Percentiles rank a stretch among this genome's conserved stretches.
Conservation (phyloP, 2,888 invertebrate species). For the Agriopis aurantiaria region DNA sequence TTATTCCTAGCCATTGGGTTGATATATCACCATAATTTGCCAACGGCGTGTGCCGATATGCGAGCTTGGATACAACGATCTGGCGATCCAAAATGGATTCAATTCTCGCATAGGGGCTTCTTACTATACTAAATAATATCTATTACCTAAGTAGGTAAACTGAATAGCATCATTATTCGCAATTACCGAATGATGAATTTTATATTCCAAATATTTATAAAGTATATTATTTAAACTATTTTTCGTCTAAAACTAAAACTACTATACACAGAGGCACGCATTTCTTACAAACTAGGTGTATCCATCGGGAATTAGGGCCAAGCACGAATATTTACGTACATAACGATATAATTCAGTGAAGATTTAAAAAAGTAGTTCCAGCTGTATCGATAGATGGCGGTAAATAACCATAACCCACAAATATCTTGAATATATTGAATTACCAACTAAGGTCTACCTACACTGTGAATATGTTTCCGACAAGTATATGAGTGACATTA, state of each 20-base stretch:
- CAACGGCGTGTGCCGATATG: conserved; percentile 66
- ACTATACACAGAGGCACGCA: conserved; percentile 84
- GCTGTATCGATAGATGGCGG: too few relatives aligned
- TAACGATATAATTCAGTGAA: background rate
- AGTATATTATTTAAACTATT: conserved; percentile 47
- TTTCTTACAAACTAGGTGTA: conserved; percentile 76
- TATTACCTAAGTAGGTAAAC: conserved; percentile 60
- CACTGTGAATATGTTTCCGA: too few relatives aligned
- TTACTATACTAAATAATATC: conserved; percentile 70
- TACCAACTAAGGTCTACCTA: too few relatives aligned
- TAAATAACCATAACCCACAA: too few relatives aligned
- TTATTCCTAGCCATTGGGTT: conserved; percentile 76
- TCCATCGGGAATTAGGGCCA: conserved; percentile 35
- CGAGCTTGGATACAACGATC: conserved; percentile 57
- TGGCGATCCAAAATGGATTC: conserved; percentile 51
- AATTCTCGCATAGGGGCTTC: conserved; percentile 71
- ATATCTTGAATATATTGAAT: too few relatives aligned
- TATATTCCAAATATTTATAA: conserved; percentile 42
- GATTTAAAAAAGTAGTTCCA: too few relatives aligned
- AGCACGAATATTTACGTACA: background rate
- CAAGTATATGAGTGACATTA: too few relatives aligned
- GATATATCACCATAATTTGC: conserved; percentile 75
- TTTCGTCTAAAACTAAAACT: conserved; percentile 62
- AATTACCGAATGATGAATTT: conserved; percentile 43
- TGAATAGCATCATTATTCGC: conserved; percentile 50